phyloP scores from a whole-genome alignment of 1,140 invertebrate species.

The Aphis gossypii region DNA sequence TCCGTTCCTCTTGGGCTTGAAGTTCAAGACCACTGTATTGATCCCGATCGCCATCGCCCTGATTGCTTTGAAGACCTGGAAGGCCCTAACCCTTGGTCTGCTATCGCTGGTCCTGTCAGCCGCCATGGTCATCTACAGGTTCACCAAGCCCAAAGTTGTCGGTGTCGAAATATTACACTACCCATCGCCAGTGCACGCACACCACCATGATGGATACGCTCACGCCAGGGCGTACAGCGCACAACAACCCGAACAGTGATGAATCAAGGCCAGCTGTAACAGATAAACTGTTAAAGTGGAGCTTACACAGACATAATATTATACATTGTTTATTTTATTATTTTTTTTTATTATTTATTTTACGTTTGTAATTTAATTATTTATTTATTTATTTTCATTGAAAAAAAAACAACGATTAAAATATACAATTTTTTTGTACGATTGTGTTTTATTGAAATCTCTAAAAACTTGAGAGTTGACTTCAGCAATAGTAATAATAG shows the following conservation, averaged over 20 bases:
- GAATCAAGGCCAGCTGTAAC: background rate
- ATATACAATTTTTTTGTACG: background rate
- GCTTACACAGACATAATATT: background rate
- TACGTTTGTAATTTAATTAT: conserved; percentile 10
- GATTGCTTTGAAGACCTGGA: conserved; percentile 87
- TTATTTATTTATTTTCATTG: conserved; percentile 20
- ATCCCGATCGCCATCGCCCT: conserved; percentile 80
- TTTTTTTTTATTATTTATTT: background rate
- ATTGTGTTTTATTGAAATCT: background rate
- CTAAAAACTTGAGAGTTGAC: background rate
- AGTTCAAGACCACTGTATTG: conserved; percentile 82
- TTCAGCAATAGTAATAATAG: background rate
- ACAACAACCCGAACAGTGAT: conserved; percentile 2
- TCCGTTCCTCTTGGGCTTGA: conserved; percentile 82
- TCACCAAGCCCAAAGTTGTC: conserved; percentile 80
- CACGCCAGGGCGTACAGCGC: conserved; percentile 69
- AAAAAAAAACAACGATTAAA: background rate
- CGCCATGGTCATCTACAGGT: conserved; percentile 83
- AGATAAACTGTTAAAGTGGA: background rate
- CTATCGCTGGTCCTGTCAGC: conserved; percentile 74
- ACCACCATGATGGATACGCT: conserved; percentile 72
- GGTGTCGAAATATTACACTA: conserved; percentile 86
- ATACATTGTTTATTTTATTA: background rate
- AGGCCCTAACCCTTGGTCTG: conserved; percentile 82
- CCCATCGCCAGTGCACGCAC: conserved; percentile 69